Evolutionary conservation across 2,888 invertebrate genomes (phyloP), one percentile per base, ranked within the genome.

Genomic region (Acleris sparsana): DNA sequence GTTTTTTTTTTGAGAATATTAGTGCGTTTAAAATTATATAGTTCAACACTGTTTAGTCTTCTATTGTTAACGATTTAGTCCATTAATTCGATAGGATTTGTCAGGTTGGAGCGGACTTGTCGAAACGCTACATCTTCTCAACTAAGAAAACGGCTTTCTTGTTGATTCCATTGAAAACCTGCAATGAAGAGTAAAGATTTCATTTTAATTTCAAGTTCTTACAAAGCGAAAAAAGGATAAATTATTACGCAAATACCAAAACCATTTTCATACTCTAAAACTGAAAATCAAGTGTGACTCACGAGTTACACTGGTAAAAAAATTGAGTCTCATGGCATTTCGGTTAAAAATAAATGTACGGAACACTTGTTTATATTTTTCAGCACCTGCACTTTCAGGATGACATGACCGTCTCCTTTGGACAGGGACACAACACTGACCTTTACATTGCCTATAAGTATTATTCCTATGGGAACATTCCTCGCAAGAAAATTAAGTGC

Each of bases 81-180:
- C 39, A 39, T 39, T 39, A 7, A 46, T 46, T 46, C 6, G 46
- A n/a, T 17, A 0, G 16, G n/a, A 44, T 46, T 17, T 61, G 13
- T 53, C 13, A 51, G 56, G 25, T 44, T 18, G 22, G 51, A 39
- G 33, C 17, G 51, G 17, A 7, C 17, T 61, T 25, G 48, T 60
- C 61, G 75, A 78, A 80, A 82, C 71, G 80, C 86, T 78, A 78
- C 82, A 82, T 86, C 80, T 78, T 86, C 83, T 86, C 86, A 85
- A 75, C 53, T 3, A 80, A 86, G 84, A 74, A 73, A 81, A 75
- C 57, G 63, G 84, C 82, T 80, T 80, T 76, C 76, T 71, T 69
- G 25, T 16, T 51, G 39, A 53, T 44, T 57, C 52, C 46, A 25
- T 17, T 11, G 44, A 39, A n/a, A 20, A 56, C 44, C 65, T 65